Percentiles rank a stretch among this genome's conserved stretches.
These are phyloP conservation scores for Lipotes vexillifer DNA, from an alignment of 2,113 vertebrate genomes.

Conservation along the genomic window DNA sequence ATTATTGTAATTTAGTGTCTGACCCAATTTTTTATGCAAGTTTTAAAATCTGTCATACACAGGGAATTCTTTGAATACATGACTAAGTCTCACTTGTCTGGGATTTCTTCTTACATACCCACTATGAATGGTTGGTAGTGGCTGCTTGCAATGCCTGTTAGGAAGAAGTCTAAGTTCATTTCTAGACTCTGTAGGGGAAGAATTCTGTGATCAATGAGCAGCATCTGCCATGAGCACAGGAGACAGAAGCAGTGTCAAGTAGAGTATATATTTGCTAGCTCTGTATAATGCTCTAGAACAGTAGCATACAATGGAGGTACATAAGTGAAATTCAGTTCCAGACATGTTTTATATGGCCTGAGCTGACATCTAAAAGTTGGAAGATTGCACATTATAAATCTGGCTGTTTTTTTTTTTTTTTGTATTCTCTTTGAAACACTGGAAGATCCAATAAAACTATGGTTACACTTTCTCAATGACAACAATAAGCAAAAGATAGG, in stretches of 20 bases:
- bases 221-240: neutral
- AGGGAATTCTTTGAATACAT: neutral
- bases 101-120: neutral
- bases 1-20: conserved; percentile 45
- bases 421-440: neutral
- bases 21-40: neutral
- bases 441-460: neutral
- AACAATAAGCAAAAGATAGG: neutral
- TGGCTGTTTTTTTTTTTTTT: neutral
- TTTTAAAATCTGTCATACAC: neutral
- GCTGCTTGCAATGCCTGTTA: neutral
- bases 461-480: neutral
- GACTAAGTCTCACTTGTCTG: neutral
- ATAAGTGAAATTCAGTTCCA: neutral
- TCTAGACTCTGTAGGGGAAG: neutral
- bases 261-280: neutral
- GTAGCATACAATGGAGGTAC: neutral
- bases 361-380: neutral
- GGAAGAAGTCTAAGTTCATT: neutral
- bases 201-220: neutral
- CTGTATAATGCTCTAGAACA: neutral
- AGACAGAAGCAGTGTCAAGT: neutral
- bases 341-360: neutral
- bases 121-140: neutral
- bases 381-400: neutral